These are phyloP conservation scores for Vulpes ferrilata DNA, from an alignment of 2,113 vertebrate genomes.

Conservation along the genomic window DNA sequence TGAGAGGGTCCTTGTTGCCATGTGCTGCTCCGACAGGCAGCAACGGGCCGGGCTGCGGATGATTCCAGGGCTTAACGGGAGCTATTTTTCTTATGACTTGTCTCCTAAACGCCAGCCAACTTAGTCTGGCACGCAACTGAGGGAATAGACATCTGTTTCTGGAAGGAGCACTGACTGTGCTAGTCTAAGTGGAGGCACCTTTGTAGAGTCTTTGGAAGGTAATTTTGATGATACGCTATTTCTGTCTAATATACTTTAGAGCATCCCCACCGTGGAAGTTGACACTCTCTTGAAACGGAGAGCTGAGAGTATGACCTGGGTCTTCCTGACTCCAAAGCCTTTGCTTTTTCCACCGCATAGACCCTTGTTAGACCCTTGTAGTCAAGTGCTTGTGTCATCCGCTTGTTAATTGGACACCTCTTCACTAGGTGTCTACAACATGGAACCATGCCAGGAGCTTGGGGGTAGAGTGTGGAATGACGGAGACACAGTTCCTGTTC, in stretches of 20 bases:
- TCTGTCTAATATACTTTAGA: conserved; percentile 35
- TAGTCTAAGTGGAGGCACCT: background rate
- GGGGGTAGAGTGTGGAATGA: background rate
- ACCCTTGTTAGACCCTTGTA: background rate
- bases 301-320: conserved; percentile 19
- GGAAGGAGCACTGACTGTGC: background rate
- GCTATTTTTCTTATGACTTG: background rate
- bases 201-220: background rate
- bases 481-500: background rate
- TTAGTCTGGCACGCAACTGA: background rate
- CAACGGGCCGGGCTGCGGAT: background rate
- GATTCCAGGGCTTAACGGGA: background rate
- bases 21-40: background rate
- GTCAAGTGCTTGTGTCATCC: conserved; percentile 42
- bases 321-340: conserved; percentile 52
- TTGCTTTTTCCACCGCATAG: background rate
- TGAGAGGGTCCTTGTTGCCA: background rate
- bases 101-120: background rate
- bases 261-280: background rate
- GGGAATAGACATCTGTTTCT: background rate
- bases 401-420: conserved; percentile 43
- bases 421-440: background rate
- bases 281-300: conserved; percentile 19
- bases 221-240: background rate
- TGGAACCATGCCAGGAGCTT: background rate